Percentiles rank a stretch among this genome's conserved stretches.
Conservation (phyloP, 2,797 vertebrate species). For the Taenioides sp. region DNA sequence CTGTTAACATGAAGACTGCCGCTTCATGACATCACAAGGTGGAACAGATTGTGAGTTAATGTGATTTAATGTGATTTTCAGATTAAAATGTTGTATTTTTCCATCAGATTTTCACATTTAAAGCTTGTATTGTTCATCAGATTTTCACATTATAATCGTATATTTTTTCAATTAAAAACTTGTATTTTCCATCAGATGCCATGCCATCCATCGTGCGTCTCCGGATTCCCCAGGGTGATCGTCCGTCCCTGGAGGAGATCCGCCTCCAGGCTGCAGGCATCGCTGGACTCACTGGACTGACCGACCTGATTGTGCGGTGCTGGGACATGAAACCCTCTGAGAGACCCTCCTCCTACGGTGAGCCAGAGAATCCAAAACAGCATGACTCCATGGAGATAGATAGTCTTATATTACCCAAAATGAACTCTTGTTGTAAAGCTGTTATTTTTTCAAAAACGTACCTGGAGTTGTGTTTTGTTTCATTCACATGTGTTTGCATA, state of each 20-base stretch:
- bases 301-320: slow-evolving; percentile 65
- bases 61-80: too few species aligned
- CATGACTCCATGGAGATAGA: neutral
- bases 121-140: neutral
- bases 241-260: slow-evolving; percentile 58
- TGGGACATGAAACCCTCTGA: slow-evolving; percentile 39
- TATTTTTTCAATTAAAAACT: neutral
- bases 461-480: too few species aligned
- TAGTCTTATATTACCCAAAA: too few species aligned
- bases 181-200: slow-evolving; percentile 33
- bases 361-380: slow-evolving; percentile 11
- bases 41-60: too few species aligned
- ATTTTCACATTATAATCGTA: neutral
- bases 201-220: slow-evolving; percentile 52
- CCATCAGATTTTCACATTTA: too few species aligned
- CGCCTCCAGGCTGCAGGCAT: slow-evolving; percentile 7
- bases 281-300: slow-evolving; percentile 40
- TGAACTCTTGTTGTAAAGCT: too few species aligned
- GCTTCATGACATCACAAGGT: too few species aligned
- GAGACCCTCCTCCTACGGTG: slow-evolving; percentile 64
- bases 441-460: too few species aligned
- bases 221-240: slow-evolving; percentile 65
- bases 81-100: too few species aligned
- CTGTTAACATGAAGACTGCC: too few species aligned
- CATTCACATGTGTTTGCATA: too few species aligned